phyloP scores from a whole-genome alignment of 2,888 invertebrate species.

The Cantharis rustica region DNA sequence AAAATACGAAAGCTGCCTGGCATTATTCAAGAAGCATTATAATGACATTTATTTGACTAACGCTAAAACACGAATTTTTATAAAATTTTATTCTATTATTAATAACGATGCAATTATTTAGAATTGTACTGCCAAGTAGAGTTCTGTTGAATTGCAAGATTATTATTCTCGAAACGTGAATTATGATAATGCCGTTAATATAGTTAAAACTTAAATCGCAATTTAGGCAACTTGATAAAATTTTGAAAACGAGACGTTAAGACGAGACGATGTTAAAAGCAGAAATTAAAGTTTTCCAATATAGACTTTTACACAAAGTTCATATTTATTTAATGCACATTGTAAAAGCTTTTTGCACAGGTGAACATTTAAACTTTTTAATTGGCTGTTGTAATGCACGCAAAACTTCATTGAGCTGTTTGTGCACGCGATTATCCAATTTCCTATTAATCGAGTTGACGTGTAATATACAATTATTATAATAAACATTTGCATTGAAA shows the following conservation, averaged over 20 bases:
- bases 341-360: conserved; percentile 17
- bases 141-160: not conserved
- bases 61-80: conserved; percentile 13
- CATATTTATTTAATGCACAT: conserved; percentile 36
- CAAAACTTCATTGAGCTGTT: conserved; percentile 33
- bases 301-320: conserved; percentile 12
- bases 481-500: conserved; percentile 1
- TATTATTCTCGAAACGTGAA: not conserved
- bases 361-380: conserved; percentile 43
- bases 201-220: not conserved
- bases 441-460: conserved; percentile 18
- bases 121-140: not conserved
- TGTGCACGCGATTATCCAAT: conserved; percentile 36
- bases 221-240: not conserved
- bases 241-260: not conserved
- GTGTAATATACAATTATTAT: conserved; percentile 5
- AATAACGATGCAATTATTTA: not conserved
- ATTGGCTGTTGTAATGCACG: conserved; percentile 37
- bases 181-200: not conserved
- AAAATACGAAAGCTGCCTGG: conserved; percentile 43
- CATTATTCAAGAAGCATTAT: conserved; percentile 40
- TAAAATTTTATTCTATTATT: not conserved
- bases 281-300: conserved; percentile 6
- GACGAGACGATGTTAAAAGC: conserved; percentile 1
- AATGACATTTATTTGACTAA: conserved; percentile 39